A percentile compares a stretch with the other conserved stretches of the same genome.
Evolutionary conservation across 2,888 invertebrate genomes (phyloP).

Genomic region (Myathropa florea): DNA sequence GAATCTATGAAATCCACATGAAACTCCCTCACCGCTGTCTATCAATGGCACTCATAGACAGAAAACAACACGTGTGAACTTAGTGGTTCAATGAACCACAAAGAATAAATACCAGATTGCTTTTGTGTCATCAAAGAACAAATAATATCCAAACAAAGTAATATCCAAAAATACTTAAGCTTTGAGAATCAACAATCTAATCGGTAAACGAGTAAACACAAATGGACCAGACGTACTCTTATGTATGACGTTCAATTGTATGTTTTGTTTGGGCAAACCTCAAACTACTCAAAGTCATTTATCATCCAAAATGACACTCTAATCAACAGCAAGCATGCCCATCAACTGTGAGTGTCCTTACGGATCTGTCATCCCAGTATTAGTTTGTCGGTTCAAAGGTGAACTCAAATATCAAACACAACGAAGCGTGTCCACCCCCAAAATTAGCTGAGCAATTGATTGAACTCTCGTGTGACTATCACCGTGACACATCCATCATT

Average conservation of each 20-base stretch:
- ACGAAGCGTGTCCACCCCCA: constrained; percentile 19
- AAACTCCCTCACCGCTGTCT: too few species aligned
- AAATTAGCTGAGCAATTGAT: constrained; percentile 43
- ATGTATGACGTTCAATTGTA: not conserved
- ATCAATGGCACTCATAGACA: too few species aligned
- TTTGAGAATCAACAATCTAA: not conserved
- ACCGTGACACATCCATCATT: constrained; percentile 28
- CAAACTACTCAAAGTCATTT: constrained; percentile 18
- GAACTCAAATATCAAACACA: constrained; percentile 25
- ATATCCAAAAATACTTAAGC: not conserved
- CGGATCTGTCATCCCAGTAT: constrained; percentile 31
- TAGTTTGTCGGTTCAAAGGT: constrained; percentile 22
- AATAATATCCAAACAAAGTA: not conserved
- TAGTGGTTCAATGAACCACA: not conserved
- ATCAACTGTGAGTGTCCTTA: constrained; percentile 12
- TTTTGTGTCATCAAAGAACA: not conserved
- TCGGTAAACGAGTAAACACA: not conserved
- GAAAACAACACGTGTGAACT: not conserved
- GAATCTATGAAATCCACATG: too few species aligned
- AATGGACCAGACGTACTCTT: not conserved
- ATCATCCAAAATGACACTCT: constrained; percentile 40
- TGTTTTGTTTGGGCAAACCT: constrained; percentile 5
- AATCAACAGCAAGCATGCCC: constrained; percentile 32
- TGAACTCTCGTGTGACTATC: constrained; percentile 36
- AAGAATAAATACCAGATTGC: not conserved